Percentiles rank a stretch among this genome's conserved stretches.
phyloP scores from a whole-genome alignment of 2,888 invertebrate species.

The Sphaerophoria taeniata region DNA sequence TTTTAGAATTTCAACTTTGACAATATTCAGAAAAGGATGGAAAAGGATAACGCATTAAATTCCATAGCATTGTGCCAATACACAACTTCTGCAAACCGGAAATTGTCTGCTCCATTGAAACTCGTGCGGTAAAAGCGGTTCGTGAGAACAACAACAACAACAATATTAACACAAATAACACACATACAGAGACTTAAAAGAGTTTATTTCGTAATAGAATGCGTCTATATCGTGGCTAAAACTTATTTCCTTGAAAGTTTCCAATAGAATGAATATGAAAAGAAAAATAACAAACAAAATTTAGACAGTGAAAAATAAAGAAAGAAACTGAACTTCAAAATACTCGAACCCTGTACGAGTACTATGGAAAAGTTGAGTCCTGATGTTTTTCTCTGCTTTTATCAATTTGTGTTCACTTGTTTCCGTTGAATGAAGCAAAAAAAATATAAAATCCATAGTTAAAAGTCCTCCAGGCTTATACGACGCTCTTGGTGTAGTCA shows the following conservation, averaged over 20 bases:
- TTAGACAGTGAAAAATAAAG: neutral
- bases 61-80: slow-evolving; percentile 41
- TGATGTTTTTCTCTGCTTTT: slow-evolving; percentile 46
- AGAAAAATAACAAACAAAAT: neutral
- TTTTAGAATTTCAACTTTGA: slow-evolving; percentile 24
- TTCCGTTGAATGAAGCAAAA: slow-evolving; percentile 61
- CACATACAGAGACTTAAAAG: slow-evolving; percentile 15
- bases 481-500: slow-evolving; percentile 50
- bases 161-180: slow-evolving; percentile 1
- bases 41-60: slow-evolving; percentile 44
- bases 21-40: slow-evolving; percentile 20
- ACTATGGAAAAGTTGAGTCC: slow-evolving; percentile 50
- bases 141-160: slow-evolving; percentile 22
- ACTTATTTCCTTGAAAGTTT: slow-evolving; percentile 70
- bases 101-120: slow-evolving; percentile 58
- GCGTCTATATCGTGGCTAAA: slow-evolving; percentile 55
- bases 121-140: slow-evolving; percentile 48
- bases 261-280: slow-evolving; percentile 43
- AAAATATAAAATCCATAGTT: slow-evolving; percentile 60
- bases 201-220: slow-evolving; percentile 60
- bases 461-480: slow-evolving; percentile 69
- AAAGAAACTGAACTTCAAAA: slow-evolving; percentile 19
- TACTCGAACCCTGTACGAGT: neutral
- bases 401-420: slow-evolving; percentile 70
- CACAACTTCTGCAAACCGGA: slow-evolving; percentile 54